phyloP scores from a whole-genome alignment of 2,888 invertebrate genomes.

The Andrena fulva region DNA sequence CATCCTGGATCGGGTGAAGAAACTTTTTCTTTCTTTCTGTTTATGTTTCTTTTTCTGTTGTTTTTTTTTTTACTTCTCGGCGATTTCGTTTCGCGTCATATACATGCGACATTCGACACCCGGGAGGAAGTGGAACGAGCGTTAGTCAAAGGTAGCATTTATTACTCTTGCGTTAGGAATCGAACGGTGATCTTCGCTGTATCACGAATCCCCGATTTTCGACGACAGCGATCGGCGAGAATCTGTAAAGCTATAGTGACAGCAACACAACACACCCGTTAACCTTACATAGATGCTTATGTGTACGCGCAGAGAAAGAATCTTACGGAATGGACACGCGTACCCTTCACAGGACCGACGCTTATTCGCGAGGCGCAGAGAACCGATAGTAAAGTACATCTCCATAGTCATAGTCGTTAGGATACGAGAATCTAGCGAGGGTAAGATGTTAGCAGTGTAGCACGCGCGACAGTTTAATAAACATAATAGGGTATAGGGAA shows the following conservation, averaged over 20 bases:
- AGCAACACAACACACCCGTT: slow-evolving; percentile 1
- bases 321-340: not conserved
- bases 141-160: slow-evolving; percentile 25
- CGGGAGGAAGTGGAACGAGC: not conserved
- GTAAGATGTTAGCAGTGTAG: slow-evolving; percentile 70
- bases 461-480: slow-evolving; percentile 10
- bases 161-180: slow-evolving; percentile 20
- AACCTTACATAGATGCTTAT: slow-evolving; percentile 39
- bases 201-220: not conserved
- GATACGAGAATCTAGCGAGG: slow-evolving; percentile 63
- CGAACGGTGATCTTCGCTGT: not conserved
- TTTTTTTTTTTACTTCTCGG: not conserved
- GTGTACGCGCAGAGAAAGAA: slow-evolving; percentile 31
- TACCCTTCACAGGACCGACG: not conserved
- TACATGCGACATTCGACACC: not conserved
- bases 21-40: not conserved
- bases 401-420: slow-evolving; percentile 73
- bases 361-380: not conserved
- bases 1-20: slow-evolving; percentile 3
- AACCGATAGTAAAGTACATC: slow-evolving; percentile 15
- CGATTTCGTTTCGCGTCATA: not conserved
- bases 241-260: slow-evolving; percentile 37
- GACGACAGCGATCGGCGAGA: not conserved
- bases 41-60: not conserved
- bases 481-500: not conserved